These are phyloP conservation scores for Orcinus orca DNA, from an alignment of 2,113 vertebrate genomes.

Conservation along the genomic window DNA sequence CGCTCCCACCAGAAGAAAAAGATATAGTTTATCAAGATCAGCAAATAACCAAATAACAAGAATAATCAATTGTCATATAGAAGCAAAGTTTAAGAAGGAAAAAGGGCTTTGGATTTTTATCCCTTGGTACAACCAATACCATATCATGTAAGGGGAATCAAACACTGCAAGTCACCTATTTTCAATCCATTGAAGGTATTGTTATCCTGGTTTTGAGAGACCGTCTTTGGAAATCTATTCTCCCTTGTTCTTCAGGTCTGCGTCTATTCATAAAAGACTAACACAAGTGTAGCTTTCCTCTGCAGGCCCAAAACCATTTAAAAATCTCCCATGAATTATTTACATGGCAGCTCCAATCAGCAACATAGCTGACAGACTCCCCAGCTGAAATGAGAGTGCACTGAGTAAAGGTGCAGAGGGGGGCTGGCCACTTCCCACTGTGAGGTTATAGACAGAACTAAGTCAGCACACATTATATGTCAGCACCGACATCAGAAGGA, in stretches of 20 bases:
- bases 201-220: slow-evolving; percentile 76
- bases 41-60: slow-evolving; percentile 57
- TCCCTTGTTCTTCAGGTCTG: slow-evolving; percentile 65
- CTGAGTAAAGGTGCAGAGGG: slow-evolving; percentile 86
- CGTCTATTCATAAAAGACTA: slow-evolving; percentile 80
- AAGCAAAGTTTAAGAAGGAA: slow-evolving; percentile 70
- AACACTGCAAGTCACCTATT: slow-evolving; percentile 59
- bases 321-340: slow-evolving; percentile 86
- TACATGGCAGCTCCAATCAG: slow-evolving; percentile 83
- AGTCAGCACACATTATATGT: slow-evolving; percentile 97
- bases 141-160: slow-evolving; percentile 70
- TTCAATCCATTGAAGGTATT: slow-evolving; percentile 77
- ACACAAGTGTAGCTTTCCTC: slow-evolving; percentile 81
- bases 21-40: slow-evolving; percentile 35
- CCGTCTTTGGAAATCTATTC: slow-evolving; percentile 68
- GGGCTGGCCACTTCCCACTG: slow-evolving; percentile 87
- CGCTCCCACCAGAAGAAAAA: neutral
- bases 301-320: slow-evolving; percentile 63
- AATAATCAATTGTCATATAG: slow-evolving; percentile 58
- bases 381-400: slow-evolving; percentile 86
- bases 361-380: slow-evolving; percentile 82
- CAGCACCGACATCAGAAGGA: slow-evolving; percentile 96
- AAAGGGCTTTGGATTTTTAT: slow-evolving; percentile 69
- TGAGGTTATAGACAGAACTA: slow-evolving; percentile 92
- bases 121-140: slow-evolving; percentile 79